Conservation (phyloP, 37 sponge, comb jelly and placozoan species). For the Diacarnus erythraeanus region DNA sequence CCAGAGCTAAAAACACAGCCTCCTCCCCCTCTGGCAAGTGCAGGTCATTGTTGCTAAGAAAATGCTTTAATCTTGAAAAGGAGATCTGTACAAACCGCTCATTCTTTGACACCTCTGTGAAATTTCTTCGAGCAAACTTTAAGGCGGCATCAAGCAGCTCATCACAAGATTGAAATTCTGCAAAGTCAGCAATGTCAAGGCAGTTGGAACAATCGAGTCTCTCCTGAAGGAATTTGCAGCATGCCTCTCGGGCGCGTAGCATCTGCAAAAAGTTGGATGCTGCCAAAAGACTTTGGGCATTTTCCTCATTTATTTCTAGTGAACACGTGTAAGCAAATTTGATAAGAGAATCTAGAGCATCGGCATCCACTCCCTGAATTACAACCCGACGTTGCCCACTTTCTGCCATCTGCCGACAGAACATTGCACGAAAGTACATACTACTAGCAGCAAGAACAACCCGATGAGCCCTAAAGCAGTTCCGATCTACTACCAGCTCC, state of each 20-base stretch:
- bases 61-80: conserved; percentile 62
- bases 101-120: conserved; percentile 66
- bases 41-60: conserved; percentile 67
- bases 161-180: conserved; percentile 78
- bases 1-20: conserved; percentile 71
- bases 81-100: conserved; percentile 73
- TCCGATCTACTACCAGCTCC: conserved; percentile 66
- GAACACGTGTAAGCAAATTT: conserved; percentile 82
- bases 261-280: conserved; percentile 86
- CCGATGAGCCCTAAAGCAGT: conserved; percentile 73
- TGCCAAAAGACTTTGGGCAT: conserved; percentile 75
- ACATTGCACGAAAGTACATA: conserved; percentile 89
- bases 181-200: conserved; percentile 84
- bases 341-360: conserved; percentile 71
- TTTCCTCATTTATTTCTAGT: conserved; percentile 76
- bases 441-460: conserved; percentile 84
- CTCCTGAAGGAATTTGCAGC: conserved; percentile 78
- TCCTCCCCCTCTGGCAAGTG: conserved; percentile 79
- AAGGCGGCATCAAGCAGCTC: conserved; percentile 70
- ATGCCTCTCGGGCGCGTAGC: conserved; percentile 69
- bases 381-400: conserved; percentile 76
- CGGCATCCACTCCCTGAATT: conserved; percentile 79
- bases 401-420: conserved; percentile 86
- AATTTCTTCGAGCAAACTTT: conserved; percentile 48
- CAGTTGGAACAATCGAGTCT: conserved; percentile 72